Evolutionary conservation across 2,113 vertebrate genomes (phyloP), one percentile per base, ranked within the genome.

Genomic region (Cochlearius cochlearius): DNA sequence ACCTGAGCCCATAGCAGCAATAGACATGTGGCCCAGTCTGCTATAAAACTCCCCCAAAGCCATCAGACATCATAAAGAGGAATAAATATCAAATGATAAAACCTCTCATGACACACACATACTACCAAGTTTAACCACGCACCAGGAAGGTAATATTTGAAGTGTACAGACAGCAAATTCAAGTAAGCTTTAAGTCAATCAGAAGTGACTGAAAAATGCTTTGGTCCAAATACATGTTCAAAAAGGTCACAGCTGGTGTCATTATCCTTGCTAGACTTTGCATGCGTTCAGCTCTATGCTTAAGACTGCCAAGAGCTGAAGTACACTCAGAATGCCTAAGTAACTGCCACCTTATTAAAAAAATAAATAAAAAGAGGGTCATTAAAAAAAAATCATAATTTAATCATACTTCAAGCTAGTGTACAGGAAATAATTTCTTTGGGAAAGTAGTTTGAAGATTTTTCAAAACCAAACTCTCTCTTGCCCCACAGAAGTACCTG

Each of bases 201-300:
- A 97, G 89, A 97, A 97, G 86, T 97, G 96, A 97, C 96, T 97
- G 97, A 95, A 97, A 97, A 93, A 81, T 55, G 20, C 94, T 96
- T 95, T 91, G 93, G 97, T 95, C 95, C 97, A 98, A 98, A 98
- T 90, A 84, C 26, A 3, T 94, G 91, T 86, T 98, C 97, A 94
- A 63, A 98, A 98, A 98, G 98, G 97, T 98, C 97, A 98, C 97
- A 98, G 97, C 94, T 97, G 94, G 93, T 97, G 86, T 88, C 97
- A 98, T 98, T 98, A 98, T 96, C 97, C 95, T 96, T 96, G 94
- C 97, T 97, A 97, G 96, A 94, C 97, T 97, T 94, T 87, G 88
- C 92, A 94, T 21, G 67, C 73, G 10, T 86, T 98, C 97, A 96
- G 92, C 94, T 97, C 91, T 94, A 93, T 25, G 45, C 78, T 90